Conservation (phyloP, 2,113 vertebrate genomes). For the Eira barbara region DNA sequence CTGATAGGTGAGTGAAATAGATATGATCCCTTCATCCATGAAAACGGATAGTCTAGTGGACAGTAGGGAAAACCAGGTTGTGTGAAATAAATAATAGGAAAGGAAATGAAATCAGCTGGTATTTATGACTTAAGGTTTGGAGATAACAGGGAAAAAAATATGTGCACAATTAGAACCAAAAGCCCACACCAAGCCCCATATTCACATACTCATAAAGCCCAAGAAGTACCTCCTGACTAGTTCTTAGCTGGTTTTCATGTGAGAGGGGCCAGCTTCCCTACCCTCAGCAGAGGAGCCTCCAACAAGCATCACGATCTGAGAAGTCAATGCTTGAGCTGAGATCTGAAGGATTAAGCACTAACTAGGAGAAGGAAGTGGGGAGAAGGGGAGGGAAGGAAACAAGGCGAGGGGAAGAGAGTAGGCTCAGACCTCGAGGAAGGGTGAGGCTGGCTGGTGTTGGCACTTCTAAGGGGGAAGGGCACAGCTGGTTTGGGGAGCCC, state of each 20-base stretch:
- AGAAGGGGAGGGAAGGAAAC: not conserved
- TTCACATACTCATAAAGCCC: not conserved
- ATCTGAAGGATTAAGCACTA: not conserved
- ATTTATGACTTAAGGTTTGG: not conserved
- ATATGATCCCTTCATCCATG: not conserved
- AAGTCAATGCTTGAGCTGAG: not conserved
- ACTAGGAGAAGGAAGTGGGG: not conserved
- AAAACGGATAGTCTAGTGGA: not conserved
- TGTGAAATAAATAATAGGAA: not conserved
- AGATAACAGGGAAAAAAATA: not conserved
- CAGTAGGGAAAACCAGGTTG: not conserved
- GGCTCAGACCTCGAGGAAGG: not conserved
- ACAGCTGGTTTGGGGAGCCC: not conserved
- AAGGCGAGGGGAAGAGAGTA: not conserved
- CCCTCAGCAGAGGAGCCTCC: not conserved
- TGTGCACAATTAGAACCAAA: not conserved
- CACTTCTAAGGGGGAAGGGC: not conserved
- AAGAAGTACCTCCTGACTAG: not conserved
- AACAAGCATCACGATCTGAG: not conserved
- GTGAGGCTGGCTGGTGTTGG: not conserved
- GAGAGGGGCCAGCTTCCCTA: not conserved
- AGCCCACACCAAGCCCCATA: not conserved
- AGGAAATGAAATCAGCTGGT: not conserved
- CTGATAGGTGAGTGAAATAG: not conserved
- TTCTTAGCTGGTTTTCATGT: not conserved